These are phyloP conservation scores for Penaeus chinensis DNA, from an alignment of 1,140 invertebrate genomes.

Conservation along the genomic window DNA sequence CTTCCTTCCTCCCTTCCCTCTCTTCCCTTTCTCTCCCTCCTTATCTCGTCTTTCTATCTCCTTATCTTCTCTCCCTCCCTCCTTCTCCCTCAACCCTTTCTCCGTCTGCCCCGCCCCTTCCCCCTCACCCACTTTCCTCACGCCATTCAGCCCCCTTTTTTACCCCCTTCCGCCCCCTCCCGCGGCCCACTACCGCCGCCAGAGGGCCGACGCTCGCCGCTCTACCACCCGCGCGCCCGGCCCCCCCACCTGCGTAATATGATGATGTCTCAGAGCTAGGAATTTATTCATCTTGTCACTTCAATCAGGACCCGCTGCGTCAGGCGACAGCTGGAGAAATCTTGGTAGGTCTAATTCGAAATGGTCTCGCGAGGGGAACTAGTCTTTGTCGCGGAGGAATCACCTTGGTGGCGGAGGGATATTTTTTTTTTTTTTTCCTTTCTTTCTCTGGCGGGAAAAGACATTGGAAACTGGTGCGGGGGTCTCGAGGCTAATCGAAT, in stretches of 20 bases:
- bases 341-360: constrained; percentile 46
- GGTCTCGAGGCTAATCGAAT: too few species aligned
- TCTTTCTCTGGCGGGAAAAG: too few species aligned
- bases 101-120: too few species aligned
- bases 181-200: background rate
- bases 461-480: too few species aligned
- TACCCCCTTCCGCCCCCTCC: background rate
- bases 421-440: too few species aligned
- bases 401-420: background rate
- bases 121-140: too few species aligned
- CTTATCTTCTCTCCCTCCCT: too few species aligned
- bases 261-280: constrained; percentile 31
- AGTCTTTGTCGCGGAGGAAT: constrained; percentile 17
- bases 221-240: constrained; percentile 24
- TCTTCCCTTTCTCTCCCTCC: too few species aligned
- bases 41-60: too few species aligned
- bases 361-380: background rate
- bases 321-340: constrained; percentile 37
- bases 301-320: constrained; percentile 40
- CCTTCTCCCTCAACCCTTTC: too few species aligned
- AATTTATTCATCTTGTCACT: constrained; percentile 52
- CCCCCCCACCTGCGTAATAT: constrained; percentile 44
- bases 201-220: background rate
- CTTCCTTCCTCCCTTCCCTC: too few species aligned
- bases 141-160: too few species aligned